Conservation (phyloP, 2,888 invertebrate species). For the Lepeophtheirus nordmannii region DNA sequence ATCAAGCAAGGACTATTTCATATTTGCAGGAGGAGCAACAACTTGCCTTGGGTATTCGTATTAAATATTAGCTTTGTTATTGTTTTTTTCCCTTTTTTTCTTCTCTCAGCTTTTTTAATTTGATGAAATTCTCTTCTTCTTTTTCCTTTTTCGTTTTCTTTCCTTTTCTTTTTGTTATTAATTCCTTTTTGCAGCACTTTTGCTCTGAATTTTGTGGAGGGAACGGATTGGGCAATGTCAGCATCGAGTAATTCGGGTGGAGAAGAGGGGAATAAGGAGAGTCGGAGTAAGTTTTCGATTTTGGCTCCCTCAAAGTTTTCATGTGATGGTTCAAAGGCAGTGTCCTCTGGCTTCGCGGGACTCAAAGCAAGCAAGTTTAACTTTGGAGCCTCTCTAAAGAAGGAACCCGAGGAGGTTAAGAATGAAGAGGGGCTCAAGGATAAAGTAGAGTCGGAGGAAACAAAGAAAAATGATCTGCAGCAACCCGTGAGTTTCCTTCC, state of each 20-base stretch:
- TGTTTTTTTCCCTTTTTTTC: too few species aligned
- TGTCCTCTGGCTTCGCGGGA: not conserved
- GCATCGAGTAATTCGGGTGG: not conserved
- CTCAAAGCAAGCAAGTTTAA: slow-evolving; percentile 1
- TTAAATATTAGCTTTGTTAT: too few species aligned
- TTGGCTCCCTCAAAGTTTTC: not conserved
- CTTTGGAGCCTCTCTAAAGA: not conserved
- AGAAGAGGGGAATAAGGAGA: not conserved
- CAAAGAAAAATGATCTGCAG: not conserved
- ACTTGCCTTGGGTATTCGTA: too few species aligned
- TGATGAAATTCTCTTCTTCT: not conserved
- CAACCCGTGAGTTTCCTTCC: not conserved
- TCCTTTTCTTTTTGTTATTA: not conserved
- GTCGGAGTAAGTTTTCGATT: not conserved
- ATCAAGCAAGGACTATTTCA: too few species aligned
- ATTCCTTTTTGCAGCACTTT: not conserved
- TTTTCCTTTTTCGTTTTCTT: not conserved
- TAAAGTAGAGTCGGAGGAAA: not conserved
- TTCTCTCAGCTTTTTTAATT: too few species aligned
- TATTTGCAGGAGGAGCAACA: too few species aligned
- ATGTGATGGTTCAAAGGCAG: not conserved
- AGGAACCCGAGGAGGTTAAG: not conserved
- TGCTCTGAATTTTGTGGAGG: too few species aligned
- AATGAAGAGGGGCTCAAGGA: too few species aligned
- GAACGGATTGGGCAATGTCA: too few species aligned